Evolutionary conservation across 2,113 vertebrate genomes (phyloP).

Genomic region (Tenrec ecaudatus): DNA sequence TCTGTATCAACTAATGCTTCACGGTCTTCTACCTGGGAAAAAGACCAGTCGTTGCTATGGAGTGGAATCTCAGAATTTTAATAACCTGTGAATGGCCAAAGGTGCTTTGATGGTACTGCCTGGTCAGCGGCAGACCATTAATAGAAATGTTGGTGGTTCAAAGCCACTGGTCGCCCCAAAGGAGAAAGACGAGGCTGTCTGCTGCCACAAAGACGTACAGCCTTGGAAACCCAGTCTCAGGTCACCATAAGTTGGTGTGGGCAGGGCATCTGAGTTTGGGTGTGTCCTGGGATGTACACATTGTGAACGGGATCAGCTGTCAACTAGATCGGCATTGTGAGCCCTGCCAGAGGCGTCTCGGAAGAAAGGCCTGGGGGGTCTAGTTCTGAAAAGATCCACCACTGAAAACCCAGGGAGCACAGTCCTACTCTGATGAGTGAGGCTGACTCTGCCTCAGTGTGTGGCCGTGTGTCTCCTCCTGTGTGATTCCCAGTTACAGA

Average conservation of each 20-base stretch:
- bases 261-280: too few species aligned
- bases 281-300: neutral
- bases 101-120: neutral
- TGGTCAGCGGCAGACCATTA: too few species aligned
- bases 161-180: neutral
- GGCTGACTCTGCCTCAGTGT: neutral
- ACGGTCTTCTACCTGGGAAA: neutral
- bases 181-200: too few species aligned
- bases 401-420: neutral
- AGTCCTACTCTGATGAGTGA: neutral
- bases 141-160: neutral
- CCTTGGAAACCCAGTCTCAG: too few species aligned
- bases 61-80: neutral
- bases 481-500: neutral
- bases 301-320: neutral
- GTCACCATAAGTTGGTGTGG: too few species aligned
- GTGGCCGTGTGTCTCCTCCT: neutral
- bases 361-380: neutral
- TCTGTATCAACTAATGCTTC: neutral
- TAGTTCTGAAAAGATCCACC: neutral
- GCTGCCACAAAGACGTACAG: too few species aligned
- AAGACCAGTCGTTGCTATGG: neutral
- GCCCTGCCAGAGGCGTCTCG: neutral
- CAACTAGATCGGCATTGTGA: neutral
- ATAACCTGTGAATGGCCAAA: neutral